phyloP scores from a whole-genome alignment of 2,888 invertebrate species.

The Camponotus fellah region DNA sequence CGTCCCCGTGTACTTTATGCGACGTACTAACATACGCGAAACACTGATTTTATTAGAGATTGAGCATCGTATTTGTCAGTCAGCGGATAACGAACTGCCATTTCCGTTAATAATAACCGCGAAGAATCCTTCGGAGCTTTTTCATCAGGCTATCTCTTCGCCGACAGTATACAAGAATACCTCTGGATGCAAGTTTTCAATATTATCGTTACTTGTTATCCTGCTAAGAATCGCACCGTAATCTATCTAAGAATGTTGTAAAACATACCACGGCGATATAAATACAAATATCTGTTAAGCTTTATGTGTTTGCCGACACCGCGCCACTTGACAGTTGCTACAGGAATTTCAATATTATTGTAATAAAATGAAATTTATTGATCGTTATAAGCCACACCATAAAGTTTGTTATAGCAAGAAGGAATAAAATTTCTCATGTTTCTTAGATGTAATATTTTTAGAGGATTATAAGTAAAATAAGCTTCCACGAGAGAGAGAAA shows the following conservation, averaged over 20 bases:
- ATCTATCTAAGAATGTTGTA: conserved; percentile 31
- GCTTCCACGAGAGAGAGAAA: not conserved
- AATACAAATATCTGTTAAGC: conserved; percentile 39
- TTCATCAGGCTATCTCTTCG: not conserved
- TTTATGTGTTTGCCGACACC: conserved; percentile 21
- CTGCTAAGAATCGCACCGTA: conserved; percentile 11
- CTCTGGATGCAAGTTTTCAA: conserved; percentile 37
- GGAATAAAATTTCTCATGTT: not conserved
- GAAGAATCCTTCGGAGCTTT: conserved; percentile 3
- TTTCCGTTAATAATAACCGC: conserved; percentile 60
- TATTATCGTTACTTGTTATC: conserved; percentile 48
- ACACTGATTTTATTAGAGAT: conserved; percentile 68
- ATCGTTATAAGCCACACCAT: not conserved
- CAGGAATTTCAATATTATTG: conserved; percentile 9
- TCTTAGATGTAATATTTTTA: not conserved
- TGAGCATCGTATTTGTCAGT: conserved; percentile 57
- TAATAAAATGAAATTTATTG: conserved; percentile 21
- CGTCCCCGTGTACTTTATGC: conserved; percentile 68
- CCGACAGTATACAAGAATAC: conserved; percentile 14
- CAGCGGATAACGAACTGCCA: conserved; percentile 58
- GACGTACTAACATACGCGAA: conserved; percentile 60
- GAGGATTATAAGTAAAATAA: not conserved
- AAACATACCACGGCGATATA: conserved; percentile 34
- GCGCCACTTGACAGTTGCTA: conserved; percentile 15
- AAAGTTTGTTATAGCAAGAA: not conserved